These are phyloP conservation scores for Propsilocerus akamusi DNA, from an alignment of 1,140 invertebrate species.

Conservation along the genomic window DNA sequence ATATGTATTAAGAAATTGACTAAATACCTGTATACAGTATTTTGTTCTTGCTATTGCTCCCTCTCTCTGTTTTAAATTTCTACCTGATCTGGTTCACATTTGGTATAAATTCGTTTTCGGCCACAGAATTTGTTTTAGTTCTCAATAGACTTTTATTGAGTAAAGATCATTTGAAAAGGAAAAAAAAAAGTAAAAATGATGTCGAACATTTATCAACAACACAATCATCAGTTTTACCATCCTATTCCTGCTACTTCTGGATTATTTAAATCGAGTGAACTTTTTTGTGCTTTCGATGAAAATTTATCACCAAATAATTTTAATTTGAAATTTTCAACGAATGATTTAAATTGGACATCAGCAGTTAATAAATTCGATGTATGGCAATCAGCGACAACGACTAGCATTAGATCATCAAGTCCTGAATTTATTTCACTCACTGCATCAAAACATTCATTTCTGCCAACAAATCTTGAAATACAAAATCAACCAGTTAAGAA, in stretches of 20 bases:
- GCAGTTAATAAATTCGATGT: constrained; percentile 22
- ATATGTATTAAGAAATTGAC: no score
- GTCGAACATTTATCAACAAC: neutral
- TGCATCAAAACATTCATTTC: neutral
- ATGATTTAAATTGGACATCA: neutral
- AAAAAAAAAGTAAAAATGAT: neutral
- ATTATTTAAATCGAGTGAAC: neutral
- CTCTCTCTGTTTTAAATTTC: no score
- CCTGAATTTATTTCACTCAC: constrained; percentile 17
- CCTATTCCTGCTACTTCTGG: neutral
- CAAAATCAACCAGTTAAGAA: neutral
- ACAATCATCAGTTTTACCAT: neutral
- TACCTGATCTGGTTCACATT: no score
- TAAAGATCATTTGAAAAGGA: no score
- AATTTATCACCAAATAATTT: constrained; percentile 1
- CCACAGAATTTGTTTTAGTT: no score
- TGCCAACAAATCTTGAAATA: neutral
- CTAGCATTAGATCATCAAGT: constrained; percentile 33
- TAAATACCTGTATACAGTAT: no score
- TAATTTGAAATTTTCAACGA: neutral
- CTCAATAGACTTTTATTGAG: no score
- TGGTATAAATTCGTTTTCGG: no score
- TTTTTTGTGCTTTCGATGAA: neutral
- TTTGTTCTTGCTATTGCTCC: no score
- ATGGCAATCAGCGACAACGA: constrained; percentile 37